Base-by-base conservation (phyloP, 37 sponge, comb jelly and placozoan genomes). In the Theonella swinhoei region DNA sequence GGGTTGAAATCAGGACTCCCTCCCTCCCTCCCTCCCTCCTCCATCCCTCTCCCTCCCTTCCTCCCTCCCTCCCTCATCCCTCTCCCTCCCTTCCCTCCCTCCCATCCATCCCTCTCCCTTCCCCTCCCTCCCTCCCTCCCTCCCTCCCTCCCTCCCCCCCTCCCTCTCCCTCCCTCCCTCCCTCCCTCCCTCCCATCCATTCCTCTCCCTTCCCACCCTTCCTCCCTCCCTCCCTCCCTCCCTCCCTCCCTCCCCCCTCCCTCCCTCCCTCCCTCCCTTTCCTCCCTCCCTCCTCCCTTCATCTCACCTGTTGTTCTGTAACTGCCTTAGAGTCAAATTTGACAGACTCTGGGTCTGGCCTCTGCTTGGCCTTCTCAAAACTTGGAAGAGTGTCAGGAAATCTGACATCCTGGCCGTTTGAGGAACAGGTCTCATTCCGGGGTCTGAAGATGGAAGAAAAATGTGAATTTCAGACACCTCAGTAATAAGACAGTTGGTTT, bases 91-190 rank as follows among this genome's bases (percentile, higher is more conserved):
- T 68, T 29, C n/a, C 30, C 14, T 54, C 54, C 63, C n/a, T n/a
- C n/a, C n/a, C n/a, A n/a, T n/a, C n/a, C n/a, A n/a, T n/a, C n/a
- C n/a, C n/a, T n/a, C n/a, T 22, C 41, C 42, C 39, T 40, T 47
- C 14, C 63, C 26, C 73, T 72, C 62, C 31, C 73, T 41, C 43
- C 40, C 62, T 31, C 36, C 60, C 47, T 42, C 81, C 9, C 70
- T 71, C n/a, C 26, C 82, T 42, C 60, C 25, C 72, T 29, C 72
- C 26, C 82, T 5, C 61, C 38, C 36, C 63, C 62, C 72, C 61
- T 70, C 82, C 37, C 70, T 2, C 38, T n/a, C 33, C 36, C 37
- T n/a, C 72, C 59, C 63, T 33, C 39, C 37, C 38, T n/a, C n/a
- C n/a, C n/a, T n/a, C n/a, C n/a, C n/a, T n/a, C n/a, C n/a, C n/a